Percentiles rank a stretch among this genome's conserved stretches.
phyloP scores from a whole-genome alignment of 2,113 vertebrate species.

The Catharus minimus region DNA sequence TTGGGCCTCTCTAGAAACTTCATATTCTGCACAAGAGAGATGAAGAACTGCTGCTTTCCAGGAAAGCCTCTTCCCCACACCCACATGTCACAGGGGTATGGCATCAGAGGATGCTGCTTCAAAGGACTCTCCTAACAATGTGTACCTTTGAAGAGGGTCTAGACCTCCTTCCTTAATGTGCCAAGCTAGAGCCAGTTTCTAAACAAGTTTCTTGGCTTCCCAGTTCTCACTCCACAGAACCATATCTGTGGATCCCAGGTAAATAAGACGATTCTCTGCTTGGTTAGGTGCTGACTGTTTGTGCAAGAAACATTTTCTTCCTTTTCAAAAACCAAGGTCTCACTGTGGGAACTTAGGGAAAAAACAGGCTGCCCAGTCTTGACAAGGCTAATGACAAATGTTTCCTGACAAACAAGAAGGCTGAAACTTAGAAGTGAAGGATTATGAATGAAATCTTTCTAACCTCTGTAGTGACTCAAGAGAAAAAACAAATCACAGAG shows the following conservation, averaged over 20 bases:
- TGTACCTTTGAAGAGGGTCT: neutral
- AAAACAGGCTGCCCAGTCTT: neutral
- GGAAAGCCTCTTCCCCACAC: neutral
- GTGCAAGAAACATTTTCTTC: neutral
- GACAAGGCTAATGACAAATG: neutral
- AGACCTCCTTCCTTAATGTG: neutral
- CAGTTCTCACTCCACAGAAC: neutral
- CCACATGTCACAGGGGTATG: accelerated
- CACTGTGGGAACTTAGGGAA: neutral
- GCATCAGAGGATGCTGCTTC: neutral
- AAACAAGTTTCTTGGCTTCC: neutral
- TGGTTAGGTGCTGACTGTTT: neutral
- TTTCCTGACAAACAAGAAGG: neutral
- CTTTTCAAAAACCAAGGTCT: neutral
- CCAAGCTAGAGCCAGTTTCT: neutral
- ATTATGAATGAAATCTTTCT: neutral
- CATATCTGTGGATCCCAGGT: neutral
- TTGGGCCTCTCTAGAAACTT: neutral
- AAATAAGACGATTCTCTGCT: neutral
- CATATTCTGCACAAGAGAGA: neutral
- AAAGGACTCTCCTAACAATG: neutral
- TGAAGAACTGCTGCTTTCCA: neutral
- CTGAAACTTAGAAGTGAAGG: neutral
- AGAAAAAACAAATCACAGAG: neutral
- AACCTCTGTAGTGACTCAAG: neutral